Evolutionary conservation across 2,113 vertebrate genomes (phyloP).

Genomic region (Tauraco erythrolophus): DNA sequence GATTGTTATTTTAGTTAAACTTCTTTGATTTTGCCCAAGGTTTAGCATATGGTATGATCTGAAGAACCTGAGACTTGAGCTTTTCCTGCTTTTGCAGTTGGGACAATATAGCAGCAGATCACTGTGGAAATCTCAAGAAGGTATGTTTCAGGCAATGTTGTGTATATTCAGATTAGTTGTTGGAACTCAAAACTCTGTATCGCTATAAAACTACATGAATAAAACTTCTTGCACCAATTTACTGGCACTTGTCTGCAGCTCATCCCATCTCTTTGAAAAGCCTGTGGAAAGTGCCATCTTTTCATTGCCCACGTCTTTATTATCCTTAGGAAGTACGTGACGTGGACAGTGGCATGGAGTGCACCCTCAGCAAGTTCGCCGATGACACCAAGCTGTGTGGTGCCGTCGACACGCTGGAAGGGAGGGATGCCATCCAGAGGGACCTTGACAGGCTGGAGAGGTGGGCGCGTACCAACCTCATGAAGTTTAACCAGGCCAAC

Average conservation of each 20-base stretch:
- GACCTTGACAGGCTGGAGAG: no score
- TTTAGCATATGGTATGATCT: neutral
- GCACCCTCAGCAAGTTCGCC: no score
- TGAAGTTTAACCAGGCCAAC: no score
- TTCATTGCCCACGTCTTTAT: neutral
- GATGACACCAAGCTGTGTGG: no score
- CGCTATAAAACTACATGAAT: neutral
- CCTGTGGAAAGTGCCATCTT: neutral
- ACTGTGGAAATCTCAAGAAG: fast-evolving
- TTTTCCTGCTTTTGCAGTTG: neutral
- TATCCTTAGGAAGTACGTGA: neutral
- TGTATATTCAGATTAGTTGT: neutral
- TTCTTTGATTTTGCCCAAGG: neutral
- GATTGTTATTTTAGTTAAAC: neutral
- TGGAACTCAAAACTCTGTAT: neutral
- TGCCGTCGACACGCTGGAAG: no score
- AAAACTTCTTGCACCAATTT: neutral
- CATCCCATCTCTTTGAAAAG: neutral
- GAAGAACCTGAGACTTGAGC: neutral
- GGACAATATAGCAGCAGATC: neutral
- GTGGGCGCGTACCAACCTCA: no score
- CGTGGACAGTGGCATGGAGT: no score
- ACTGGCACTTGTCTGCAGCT: neutral
- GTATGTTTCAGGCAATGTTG: neutral
- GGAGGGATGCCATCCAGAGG: no score